Evolutionary conservation across 1,140 invertebrate genomes (phyloP), one percentile per base, ranked within the genome.

Genomic region (Lasioglossum baleicum): DNA sequence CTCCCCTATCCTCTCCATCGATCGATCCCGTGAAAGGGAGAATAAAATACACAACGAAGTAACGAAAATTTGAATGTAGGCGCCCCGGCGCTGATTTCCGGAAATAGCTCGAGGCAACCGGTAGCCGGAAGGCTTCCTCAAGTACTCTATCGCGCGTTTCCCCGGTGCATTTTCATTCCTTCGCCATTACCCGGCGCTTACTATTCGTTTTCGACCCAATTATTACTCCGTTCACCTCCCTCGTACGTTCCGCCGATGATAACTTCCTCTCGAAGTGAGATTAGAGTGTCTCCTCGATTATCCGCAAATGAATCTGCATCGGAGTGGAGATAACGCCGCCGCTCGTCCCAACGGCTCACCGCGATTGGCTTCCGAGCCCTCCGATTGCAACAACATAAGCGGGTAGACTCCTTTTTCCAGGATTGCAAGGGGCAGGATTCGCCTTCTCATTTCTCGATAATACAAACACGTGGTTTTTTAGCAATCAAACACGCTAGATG

Each of bases 191-290:
- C 70, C 44, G 75, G 13, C 26, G 66, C 67, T 35, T 69, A 48
- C 56, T 31, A 71, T 72, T 68, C 69, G 63, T 82, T 82, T 61
- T 85, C 73, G 35, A 44, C 66, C 63, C 31, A 71, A 84, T 83
- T 84, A 73, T 40, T 65, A 77, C 22, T 61, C 17, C 74, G 26
- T 68, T 71, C 69, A 20, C 17, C 15, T 22, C 17, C 22, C 13
- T 15, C 17, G 35, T 53, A 53, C 15, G 10, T 17, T n/a, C 51
- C 26, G 15, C 51, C 56, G 65, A 77, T 53, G 42, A 26, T 35
- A 22, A 48, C 53, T 61, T 75, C 42, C 66, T 60, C 56, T 60
- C 42, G 22, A 35, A 60, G 26, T 26, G 53, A 76, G 56, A 70
- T 22, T 77, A 67, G 42, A 77, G 67, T 63, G 75, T 70, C 58